Conservation (phyloP, 2,888 invertebrate genomes). For the Volucella zonaria region DNA sequence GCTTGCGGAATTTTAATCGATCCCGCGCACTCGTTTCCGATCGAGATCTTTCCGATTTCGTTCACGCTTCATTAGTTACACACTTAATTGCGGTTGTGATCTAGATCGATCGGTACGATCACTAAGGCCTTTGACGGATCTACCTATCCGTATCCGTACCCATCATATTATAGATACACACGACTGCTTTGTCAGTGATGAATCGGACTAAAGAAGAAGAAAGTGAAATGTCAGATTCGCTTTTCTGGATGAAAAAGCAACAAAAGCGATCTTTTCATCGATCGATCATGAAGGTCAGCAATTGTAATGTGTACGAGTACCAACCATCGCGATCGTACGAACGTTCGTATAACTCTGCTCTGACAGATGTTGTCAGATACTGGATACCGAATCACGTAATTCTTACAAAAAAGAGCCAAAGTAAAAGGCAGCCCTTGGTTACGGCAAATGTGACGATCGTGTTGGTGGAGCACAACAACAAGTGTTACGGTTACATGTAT, state of each 20-base stretch:
- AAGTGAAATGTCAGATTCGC: slow-evolving; percentile 68
- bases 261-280: slow-evolving; percentile 27
- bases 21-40: slow-evolving; percentile 32
- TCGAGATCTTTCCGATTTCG: slow-evolving; percentile 50
- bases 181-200: not conserved
- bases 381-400: slow-evolving; percentile 63
- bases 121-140: slow-evolving; percentile 10
- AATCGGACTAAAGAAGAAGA: slow-evolving; percentile 32
- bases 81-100: slow-evolving; percentile 54
- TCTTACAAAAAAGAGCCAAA: slow-evolving; percentile 8
- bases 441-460: slow-evolving; percentile 2
- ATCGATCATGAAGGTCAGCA: slow-evolving; percentile 65
- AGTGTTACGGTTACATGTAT: too few relatives aligned
- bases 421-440: slow-evolving; percentile 62
- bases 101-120: slow-evolving; percentile 48
- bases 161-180: slow-evolving; percentile 27
- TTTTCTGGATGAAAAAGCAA: slow-evolving; percentile 58
- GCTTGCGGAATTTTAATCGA: slow-evolving; percentile 68
- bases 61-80: slow-evolving; percentile 67
- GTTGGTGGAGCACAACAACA: slow-evolving; percentile 32
- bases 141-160: slow-evolving; percentile 1
- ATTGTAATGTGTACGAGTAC: slow-evolving; percentile 43
- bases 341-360: slow-evolving; percentile 15
- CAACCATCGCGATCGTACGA: not conserved
- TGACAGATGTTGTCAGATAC: slow-evolving; percentile 59